Percentiles rank a stretch among this genome's conserved stretches.
phyloP scores from a whole-genome alignment of 2,797 vertebrate genomes.

The Nyctibius grandis region DNA sequence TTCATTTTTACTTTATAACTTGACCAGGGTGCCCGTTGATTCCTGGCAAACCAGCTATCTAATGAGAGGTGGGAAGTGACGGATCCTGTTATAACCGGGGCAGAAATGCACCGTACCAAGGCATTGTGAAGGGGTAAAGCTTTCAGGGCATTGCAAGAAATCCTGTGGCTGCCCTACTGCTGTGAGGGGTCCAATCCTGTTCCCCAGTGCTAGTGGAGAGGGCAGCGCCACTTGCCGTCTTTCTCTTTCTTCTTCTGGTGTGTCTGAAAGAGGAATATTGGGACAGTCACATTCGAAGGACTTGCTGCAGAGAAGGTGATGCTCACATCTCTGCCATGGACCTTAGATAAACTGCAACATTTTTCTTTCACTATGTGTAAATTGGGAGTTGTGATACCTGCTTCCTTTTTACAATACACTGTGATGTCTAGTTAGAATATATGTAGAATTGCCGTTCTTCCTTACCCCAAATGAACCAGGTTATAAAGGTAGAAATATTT shows the following conservation, averaged over 20 bases:
- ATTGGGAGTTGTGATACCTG: background rate
- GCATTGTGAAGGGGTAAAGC: background rate
- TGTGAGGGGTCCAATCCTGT: background rate
- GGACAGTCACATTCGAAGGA: background rate
- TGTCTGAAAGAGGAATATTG: background rate
- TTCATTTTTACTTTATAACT: background rate
- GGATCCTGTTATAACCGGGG: background rate
- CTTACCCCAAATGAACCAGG: background rate
- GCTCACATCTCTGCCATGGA: background rate
- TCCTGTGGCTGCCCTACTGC: background rate
- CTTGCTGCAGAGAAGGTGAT: background rate
- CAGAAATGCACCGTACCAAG: background rate
- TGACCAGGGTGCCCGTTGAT: background rate
- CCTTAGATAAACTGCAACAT: background rate
- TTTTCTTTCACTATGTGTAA: background rate
- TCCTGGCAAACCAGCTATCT: background rate
- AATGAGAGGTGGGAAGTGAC: background rate
- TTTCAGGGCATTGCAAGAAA: background rate
- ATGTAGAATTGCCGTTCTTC: background rate
- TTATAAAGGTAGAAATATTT: background rate
- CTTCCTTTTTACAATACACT: background rate
- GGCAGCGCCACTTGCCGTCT: accelerated
- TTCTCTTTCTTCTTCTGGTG: background rate
- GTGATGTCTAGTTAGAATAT: background rate
- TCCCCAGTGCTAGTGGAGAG: background rate